Base-by-base conservation (phyloP, 2,888 invertebrate species). In the Eremobia ochroleuca region DNA sequence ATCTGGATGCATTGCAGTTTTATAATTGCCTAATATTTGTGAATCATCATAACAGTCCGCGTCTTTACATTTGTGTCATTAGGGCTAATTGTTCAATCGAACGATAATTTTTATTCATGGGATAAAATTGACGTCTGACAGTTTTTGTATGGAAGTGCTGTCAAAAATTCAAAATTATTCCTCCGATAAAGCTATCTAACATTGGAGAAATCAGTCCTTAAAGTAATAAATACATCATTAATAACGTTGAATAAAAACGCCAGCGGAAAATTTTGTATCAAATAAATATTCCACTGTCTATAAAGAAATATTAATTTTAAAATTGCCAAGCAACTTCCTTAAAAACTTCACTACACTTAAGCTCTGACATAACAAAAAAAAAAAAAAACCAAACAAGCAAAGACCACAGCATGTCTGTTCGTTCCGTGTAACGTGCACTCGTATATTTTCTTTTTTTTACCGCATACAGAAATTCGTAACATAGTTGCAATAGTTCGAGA, bases 401-500 rank as follows among this genome's bases (percentile, higher is more conserved):
- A 69, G 49, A 75, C 68, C 68, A 21, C 46, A 6, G 58, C 37
- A 37, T 66, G 82, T 82, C 69, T 76, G 59, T 59, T 69, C 31
- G 49, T 70, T 69, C 34, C 34, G 31, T 49, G 65, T 65, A 52
- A 80, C 82, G 25, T 66, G 46, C 49, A 61, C 82, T 80, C 69
- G 69, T 80, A 66, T 55, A 69, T 80, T 80, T 64, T 61, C 46
- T 76, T 76, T 64, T 79, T 81, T 80, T 65, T 69, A 52, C 77
- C 28, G 55, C 82, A 76, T 40, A 55, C 46, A 70, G 65, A 65
- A 65, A 61, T 76, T 66, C 82, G 82, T 80, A 82, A 82, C 80
- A 77, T 65, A 80, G 77, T 82, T 82, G 52, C 31, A 52, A 69
- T 76, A 82, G 80, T 76, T 55, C n/a, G 46, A 75, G 80, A 80